phyloP scores from a whole-genome alignment of 30 jellyfish, hydroid and myxozoan species.

The Hydra vulgaris region DNA sequence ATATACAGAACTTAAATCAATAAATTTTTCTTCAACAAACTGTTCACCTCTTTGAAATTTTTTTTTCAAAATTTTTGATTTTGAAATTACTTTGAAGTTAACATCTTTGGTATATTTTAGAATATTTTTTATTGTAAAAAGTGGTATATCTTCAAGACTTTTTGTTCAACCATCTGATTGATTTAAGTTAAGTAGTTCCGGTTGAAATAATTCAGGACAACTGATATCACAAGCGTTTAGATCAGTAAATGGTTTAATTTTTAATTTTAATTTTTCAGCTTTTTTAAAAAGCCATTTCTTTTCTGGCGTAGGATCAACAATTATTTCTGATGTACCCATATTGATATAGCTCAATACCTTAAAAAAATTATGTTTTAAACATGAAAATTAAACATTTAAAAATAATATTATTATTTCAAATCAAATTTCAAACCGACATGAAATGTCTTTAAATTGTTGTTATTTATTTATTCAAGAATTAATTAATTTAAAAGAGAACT shows the following conservation, averaged over 20 bases:
- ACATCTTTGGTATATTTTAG: slow-evolving; percentile 3
- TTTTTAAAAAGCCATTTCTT: not conserved
- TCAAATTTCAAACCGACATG: no score
- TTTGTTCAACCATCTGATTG: no score
- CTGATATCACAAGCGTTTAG: not conserved
- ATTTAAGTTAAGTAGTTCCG: not conserved
- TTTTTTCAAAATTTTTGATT: slow-evolving; percentile 1
- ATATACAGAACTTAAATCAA: not conserved
- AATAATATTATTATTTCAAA: no score
- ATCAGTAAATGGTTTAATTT: not conserved
- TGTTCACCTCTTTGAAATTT: not conserved
- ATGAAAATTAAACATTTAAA: no score
- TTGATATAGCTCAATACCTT: no score
- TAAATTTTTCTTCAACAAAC: not conserved
- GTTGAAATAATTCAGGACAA: slow-evolving; percentile 1
- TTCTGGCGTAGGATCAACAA: no score
- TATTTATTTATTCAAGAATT: no score
- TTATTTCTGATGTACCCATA: no score
- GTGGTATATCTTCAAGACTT: slow-evolving; percentile 5
- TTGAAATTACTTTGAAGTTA: not conserved
- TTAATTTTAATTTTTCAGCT: not conserved
- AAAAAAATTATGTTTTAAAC: no score
- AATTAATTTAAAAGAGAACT: no score
- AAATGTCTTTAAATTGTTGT: no score
- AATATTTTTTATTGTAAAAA: not conserved